Percentiles rank a stretch among this genome's conserved stretches.
Evolutionary conservation across 1,140 invertebrate species (phyloP).

Genomic region (Ephestia elutella): DNA sequence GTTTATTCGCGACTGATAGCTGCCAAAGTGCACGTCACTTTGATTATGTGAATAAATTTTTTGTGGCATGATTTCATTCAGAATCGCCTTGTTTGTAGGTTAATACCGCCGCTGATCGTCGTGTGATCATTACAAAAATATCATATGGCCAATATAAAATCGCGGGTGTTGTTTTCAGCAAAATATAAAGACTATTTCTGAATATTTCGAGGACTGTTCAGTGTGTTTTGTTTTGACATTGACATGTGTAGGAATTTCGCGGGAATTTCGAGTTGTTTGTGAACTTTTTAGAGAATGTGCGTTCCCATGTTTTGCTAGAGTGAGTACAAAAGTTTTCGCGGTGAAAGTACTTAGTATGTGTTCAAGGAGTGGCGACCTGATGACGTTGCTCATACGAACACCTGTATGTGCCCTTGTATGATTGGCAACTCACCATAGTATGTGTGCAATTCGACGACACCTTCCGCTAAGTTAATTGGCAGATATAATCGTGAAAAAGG

Average conservation of each 20-base stretch:
- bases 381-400: constrained; percentile 37
- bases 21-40: constrained; percentile 27
- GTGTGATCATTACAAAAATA: neutral
- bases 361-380: constrained; percentile 25
- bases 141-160: constrained; percentile 7
- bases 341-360: constrained; percentile 49
- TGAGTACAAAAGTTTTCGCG: neutral
- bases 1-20: constrained; percentile 29
- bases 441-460: constrained; percentile 34
- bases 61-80: neutral
- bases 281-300: constrained; percentile 21
- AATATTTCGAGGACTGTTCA: neutral
- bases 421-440: constrained; percentile 57
- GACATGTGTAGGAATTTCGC: constrained; percentile 38
- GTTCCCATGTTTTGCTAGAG: neutral
- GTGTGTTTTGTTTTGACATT: constrained; percentile 41
- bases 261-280: constrained; percentile 41
- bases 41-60: neutral
- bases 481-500: neutral
- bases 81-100: constrained; percentile 1
- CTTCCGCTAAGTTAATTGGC: constrained; percentile 19
- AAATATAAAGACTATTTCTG: constrained; percentile 12
- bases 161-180: constrained; percentile 25
- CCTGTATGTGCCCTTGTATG: constrained; percentile 34
- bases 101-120: neutral